A percentile compares a stretch with the other conserved stretches of the same genome.
Evolutionary conservation across 2,797 vertebrate genomes (phyloP).

Genomic region (Schizopygopsis pylzovi): DNA sequence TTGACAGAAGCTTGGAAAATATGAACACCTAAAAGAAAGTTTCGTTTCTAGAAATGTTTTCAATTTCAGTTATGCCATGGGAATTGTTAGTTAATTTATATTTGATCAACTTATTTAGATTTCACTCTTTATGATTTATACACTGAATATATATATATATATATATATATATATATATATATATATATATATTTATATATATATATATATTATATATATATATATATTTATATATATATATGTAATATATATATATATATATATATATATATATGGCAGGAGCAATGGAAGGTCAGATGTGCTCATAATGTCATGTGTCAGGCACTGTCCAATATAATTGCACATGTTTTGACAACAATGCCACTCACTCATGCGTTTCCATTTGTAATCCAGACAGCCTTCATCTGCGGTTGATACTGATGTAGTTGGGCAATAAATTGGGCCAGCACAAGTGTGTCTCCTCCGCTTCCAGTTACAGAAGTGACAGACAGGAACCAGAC

Average conservation of each 20-base stretch:
- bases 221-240: not conserved
- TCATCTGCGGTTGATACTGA: slow-evolving; percentile 50
- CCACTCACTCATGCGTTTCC: slow-evolving; percentile 19
- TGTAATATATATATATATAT: no score
- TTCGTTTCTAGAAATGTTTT: not conserved
- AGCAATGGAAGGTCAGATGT: slow-evolving; percentile 13
- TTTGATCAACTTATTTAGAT: not conserved
- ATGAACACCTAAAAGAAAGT: not conserved
- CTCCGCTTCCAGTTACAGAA: slow-evolving; percentile 40
- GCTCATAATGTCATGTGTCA: slow-evolving; percentile 48
- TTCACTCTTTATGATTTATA: not conserved
- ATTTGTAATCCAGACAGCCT: slow-evolving; percentile 49
- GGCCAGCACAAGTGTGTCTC: slow-evolving; percentile 30
- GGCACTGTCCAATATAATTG: slow-evolving; percentile 34
- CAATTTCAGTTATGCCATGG: not conserved
- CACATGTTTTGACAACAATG: slow-evolving; percentile 41
- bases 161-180: no score
- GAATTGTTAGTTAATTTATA: not conserved
- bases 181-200: not conserved
- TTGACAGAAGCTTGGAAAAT: not conserved
- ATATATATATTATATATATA: not conserved
- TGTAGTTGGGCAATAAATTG: slow-evolving; percentile 47
- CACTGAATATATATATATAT: no score
- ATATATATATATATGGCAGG: not conserved
- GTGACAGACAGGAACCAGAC: slow-evolving; percentile 51